Evolutionary conservation across 2,888 invertebrate species (phyloP), one percentile per base, ranked within the genome.

Genomic region (Euplagia quadripunctaria): DNA sequence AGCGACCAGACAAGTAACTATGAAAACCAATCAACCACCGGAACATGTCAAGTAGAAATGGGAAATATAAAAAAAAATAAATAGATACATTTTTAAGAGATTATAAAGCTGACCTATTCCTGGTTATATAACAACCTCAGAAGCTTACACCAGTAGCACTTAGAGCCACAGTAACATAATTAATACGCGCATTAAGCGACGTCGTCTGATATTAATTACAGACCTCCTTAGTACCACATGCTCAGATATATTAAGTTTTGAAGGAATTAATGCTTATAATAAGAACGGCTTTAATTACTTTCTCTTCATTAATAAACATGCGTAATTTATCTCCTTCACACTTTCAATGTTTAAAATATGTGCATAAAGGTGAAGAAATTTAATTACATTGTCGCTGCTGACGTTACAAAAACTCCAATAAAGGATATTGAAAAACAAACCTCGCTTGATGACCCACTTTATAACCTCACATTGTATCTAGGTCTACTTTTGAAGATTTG

Each of bases 151-250:
- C 16, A 4, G n/a, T 42, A 49, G 17, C 41, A 55, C n/a, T 52
- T 31, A 14, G 5, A 14, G 8, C 42, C 52, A 66, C 41, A 68
- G 58, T 58, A 20, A n/a, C 31, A 46, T 58, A 6, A 69, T 58
- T 69, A 58, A 73, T 61, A 20, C 12, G 11, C 58, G 20, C 49
- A 20, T 58, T 43, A 69, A 41, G 16, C 64, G n/a, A 46, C 41
- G 31, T 46, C 17, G 46, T 20, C 55, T 51, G 14, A 42, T 20
- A 49, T 70, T 68, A 74, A 74, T 68, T 63, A 42, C 58, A 67
- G 11, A n/a, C 16, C 20, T 20, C 58, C 46, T 58, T 31, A 68
- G 41, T 58, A 14, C 46, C 43, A 55, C 43, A 5, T 46, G 9
- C 17, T 31, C 42, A 61, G 43, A 46, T 49, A 61, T 14, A 46